These are phyloP conservation scores for Anniella stebbinsi DNA, from an alignment of 2,797 vertebrate genomes.

Conservation along the genomic window DNA sequence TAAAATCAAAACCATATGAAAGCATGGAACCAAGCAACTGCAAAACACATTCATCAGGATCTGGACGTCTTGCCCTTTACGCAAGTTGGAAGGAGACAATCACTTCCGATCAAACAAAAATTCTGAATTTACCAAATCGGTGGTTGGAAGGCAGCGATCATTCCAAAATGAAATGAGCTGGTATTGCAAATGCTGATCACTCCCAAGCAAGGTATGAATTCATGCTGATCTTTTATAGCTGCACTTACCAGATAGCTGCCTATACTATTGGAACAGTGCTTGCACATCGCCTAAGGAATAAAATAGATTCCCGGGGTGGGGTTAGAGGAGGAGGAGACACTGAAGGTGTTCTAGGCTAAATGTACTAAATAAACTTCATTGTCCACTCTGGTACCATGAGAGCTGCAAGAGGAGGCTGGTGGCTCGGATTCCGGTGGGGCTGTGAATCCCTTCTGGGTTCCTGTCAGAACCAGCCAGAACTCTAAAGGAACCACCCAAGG, in stretches of 20 bases:
- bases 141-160: not conserved
- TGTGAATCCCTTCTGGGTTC: too few relatives aligned
- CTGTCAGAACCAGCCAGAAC: too few relatives aligned
- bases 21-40: conserved; percentile 73
- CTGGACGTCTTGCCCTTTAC: not conserved
- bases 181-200: not conserved
- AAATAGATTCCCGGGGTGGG: not conserved
- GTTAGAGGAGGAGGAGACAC: not conserved
- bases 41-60: conserved; percentile 75
- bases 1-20: conserved; percentile 88
- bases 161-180: not conserved
- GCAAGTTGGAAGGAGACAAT: conserved; percentile 49
- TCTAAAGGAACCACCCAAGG: too few relatives aligned
- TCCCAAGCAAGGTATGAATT: not conserved
- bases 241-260: too few relatives aligned
- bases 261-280: not conserved
- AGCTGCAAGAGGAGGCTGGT: not conserved
- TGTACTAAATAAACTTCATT: not conserved
- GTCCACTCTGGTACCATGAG: not conserved
- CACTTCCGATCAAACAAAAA: conserved; percentile 64
- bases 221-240: not conserved
- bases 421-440: too few relatives aligned
- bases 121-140: not conserved
- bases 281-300: not conserved
- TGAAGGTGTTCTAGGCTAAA: not conserved